Conservation (phyloP, 2,113 vertebrate genomes). For the human region GRCh38 chr17:73480501-73481000, state of each 20-base stretch:
- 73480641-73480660: not conserved
- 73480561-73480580: accelerated
- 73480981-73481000: not conserved
- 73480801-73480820: not conserved
- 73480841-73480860: not conserved
- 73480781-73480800: accelerated
- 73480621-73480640: not conserved
- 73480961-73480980: not conserved
- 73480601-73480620: not conserved
- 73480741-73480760: not conserved
- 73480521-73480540: not conserved
- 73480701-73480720: not conserved
- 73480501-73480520: too few species aligned
- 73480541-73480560: too few species aligned
- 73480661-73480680: not conserved
- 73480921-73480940: not conserved
- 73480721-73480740: not conserved
- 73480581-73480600: not conserved
- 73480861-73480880: not conserved
- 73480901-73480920: constrained; percentile 29
- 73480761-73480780: not conserved
- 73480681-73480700: not conserved
- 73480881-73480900: not conserved
- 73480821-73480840: not conserved
- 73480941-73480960: not conserved